Base-by-base conservation (phyloP, 2,797 vertebrate genomes). In the Phrynocephalus vlangalii region DNA sequence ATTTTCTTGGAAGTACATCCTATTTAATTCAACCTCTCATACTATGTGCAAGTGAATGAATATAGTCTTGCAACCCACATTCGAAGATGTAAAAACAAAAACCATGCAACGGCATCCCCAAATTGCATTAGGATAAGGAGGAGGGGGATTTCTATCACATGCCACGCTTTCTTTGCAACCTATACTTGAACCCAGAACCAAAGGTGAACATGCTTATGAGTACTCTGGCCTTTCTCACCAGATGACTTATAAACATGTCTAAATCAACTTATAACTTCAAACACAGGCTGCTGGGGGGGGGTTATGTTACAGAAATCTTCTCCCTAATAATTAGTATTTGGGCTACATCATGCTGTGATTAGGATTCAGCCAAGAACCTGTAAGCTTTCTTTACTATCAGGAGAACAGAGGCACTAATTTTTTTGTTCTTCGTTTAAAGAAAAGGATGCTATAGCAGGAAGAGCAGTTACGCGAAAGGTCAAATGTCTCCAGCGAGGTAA, bases 401-500 rank as follows among this genome's bases (percentile, higher is more conserved):
- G 22, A 44, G 6, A 66, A 68, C 16, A 71, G 10, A 11, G 38
- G 20, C 50, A 63, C 10, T 44, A n/a, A 44, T 44, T 44, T 38
- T 76, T 30, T 18, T 63, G 60, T 63, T 18, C 33, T 38, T 73
- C n/a, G 4, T 38, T 73, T 6, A 73, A 73, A 18, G 5, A 63
- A 60, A 63, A 13, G n/a, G 50, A 28, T 44, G 22, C 83, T 84
- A 30, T 70, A 68, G 68, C 33, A 86, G 79, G 16, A 78, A 68
- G 22, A 76, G 33, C 26, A 76, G 3, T 30, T 83, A n/a, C 48
- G 70, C 48, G 71, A 87, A 87, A 70, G 33, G 48, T 72, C 33
- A 84, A 88, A 84, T 44, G 30, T 87, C 52, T 82, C 20, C 82
- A 52, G 44, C n/a, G 52, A 86, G 86, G 90, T 87, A 9, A 89